These are phyloP conservation scores for Sander vitreus DNA, from an alignment of 2,113 vertebrate species.

Conservation along the genomic window DNA sequence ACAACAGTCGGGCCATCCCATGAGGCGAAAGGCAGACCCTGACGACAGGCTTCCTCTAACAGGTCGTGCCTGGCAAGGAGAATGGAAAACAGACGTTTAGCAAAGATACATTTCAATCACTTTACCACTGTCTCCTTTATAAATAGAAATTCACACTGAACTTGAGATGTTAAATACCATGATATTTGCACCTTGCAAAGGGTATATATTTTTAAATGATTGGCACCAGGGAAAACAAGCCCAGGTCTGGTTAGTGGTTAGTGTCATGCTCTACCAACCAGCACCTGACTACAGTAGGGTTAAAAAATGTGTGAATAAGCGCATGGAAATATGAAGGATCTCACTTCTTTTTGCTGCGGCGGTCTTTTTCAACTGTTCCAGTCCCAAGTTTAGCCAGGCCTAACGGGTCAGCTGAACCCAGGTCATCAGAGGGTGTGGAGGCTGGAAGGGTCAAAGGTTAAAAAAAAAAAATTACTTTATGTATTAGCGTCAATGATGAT, in stretches of 20 bases:
- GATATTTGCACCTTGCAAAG: not conserved
- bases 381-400: conserved; percentile 90
- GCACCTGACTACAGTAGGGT: not conserved
- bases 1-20: conserved; percentile 97
- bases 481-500: not conserved
- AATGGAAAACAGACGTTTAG: conserved; percentile 47
- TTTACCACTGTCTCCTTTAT: conserved; percentile 41
- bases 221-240: not conserved
- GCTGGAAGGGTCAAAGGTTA: conserved; percentile 77
- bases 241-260: not conserved
- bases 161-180: conserved; percentile 18
- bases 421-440: conserved; percentile 92
- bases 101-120: conserved; percentile 52
- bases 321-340: conserved; percentile 45
- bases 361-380: conserved; percentile 91
- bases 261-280: not conserved
- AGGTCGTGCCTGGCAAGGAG: conserved; percentile 88
- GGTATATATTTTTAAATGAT: conserved; percentile 6
- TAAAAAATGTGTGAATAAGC: conserved; percentile 5
- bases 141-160: conserved; percentile 49
- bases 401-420: conserved; percentile 88
- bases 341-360: conserved; percentile 95
- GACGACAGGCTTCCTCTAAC: conserved; percentile 93
- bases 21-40: conserved; percentile 93
- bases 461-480: not conserved